These are phyloP conservation scores for Hylaea fasciaria DNA, from an alignment of 2,888 invertebrate genomes.

Conservation along the genomic window DNA sequence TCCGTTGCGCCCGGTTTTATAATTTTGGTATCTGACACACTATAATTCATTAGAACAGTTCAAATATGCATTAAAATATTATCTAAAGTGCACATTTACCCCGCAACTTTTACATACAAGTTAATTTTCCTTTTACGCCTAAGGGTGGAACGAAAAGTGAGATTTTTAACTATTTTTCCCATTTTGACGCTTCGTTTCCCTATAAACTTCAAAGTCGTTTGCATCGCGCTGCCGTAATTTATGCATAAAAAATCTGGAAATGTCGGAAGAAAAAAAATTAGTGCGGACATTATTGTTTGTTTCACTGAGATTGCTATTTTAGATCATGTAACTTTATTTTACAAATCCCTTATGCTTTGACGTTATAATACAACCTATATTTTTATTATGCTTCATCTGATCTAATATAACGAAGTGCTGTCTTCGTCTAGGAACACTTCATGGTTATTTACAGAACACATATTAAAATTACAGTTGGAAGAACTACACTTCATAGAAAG, in stretches of 20 bases:
- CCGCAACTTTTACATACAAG: slow-evolving; percentile 26
- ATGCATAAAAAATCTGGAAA: slow-evolving; percentile 30
- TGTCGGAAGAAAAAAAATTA: slow-evolving; percentile 14
- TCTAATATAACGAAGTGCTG: too few relatives aligned
- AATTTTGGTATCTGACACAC: not conserved
- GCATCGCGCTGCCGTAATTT: slow-evolving; percentile 24
- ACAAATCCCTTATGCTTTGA: not conserved
- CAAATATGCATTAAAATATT: slow-evolving; percentile 22
- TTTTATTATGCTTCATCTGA: too few relatives aligned
- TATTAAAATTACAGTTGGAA: too few relatives aligned
- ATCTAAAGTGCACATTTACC: slow-evolving; percentile 17
- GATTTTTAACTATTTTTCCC: slow-evolving; percentile 31
- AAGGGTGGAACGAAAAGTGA: slow-evolving; percentile 24
- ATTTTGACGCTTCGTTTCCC: slow-evolving; percentile 28
- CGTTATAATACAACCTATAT: too few relatives aligned
- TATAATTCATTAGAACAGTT: not conserved
- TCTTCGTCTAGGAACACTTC: too few relatives aligned
- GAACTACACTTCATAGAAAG: too few relatives aligned
- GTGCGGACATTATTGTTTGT: slow-evolving; percentile 10
- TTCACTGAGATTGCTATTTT: not conserved
- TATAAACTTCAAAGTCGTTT: slow-evolving; percentile 25
- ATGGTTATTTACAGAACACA: too few relatives aligned
- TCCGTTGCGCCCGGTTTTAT: not conserved
- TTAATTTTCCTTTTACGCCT: slow-evolving; percentile 28
- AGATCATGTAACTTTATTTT: not conserved